These are phyloP conservation scores for Ips typographus DNA, from an alignment of 1,140 invertebrate genomes.

Conservation along the genomic window DNA sequence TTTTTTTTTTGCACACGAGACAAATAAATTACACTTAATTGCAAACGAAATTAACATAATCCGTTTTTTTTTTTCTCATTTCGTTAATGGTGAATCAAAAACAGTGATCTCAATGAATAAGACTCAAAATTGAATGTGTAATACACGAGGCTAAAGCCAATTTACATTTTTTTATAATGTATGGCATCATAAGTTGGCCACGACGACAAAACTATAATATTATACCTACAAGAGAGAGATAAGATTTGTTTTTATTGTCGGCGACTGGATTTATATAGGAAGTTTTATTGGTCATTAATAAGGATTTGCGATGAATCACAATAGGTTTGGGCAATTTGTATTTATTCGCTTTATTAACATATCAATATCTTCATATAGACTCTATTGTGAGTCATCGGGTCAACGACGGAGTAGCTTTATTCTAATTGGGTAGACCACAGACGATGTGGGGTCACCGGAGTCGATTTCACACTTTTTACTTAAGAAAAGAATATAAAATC, in stretches of 20 bases:
- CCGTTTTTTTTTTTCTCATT: neutral
- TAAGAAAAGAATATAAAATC: too few species aligned
- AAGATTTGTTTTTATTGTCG: slow-evolving; percentile 7
- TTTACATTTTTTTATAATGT: neutral
- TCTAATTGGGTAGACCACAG: neutral
- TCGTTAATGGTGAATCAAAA: neutral
- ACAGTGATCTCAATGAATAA: neutral
- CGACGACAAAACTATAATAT: neutral
- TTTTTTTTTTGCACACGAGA: slow-evolving; percentile 5
- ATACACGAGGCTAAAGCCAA: neutral
- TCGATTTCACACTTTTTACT: too few species aligned
- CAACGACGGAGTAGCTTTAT: neutral
- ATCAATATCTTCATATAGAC: slow-evolving; percentile 4
- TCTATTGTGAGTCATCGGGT: slow-evolving; percentile 9
- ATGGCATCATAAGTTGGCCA: neutral
- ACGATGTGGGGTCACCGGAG: neutral
- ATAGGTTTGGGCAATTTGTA: slow-evolving; percentile 18
- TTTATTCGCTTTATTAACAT: slow-evolving; percentile 26
- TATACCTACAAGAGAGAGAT: neutral
- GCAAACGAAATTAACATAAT: neutral
- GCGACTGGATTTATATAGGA: slow-evolving; percentile 9
- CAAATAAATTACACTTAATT: slow-evolving; percentile 9
- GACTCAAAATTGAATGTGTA: neutral
- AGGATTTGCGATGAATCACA: slow-evolving; percentile 30
- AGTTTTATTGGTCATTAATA: slow-evolving; percentile 28